A percentile compares a stretch with the other conserved stretches of the same genome.
These are phyloP conservation scores for Eristalis tenax DNA, from an alignment of 2,888 invertebrate species.

Conservation along the genomic window DNA sequence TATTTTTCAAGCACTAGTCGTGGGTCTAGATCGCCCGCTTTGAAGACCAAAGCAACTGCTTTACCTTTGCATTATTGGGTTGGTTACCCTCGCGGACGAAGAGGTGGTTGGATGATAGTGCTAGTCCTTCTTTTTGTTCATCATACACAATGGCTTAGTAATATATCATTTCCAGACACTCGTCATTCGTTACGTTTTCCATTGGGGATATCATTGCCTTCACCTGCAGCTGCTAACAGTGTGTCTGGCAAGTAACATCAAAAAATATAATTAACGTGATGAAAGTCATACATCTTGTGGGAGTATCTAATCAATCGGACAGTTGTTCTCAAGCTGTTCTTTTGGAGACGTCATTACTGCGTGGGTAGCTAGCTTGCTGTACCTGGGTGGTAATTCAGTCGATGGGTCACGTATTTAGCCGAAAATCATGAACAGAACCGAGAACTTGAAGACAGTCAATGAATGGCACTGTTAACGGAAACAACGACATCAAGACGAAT, in stretches of 20 bases:
- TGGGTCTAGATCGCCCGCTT: slow-evolving; percentile 4
- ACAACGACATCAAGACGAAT: too few relatives aligned
- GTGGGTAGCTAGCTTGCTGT: too few relatives aligned
- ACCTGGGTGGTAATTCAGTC: too few relatives aligned
- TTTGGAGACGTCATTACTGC: too few relatives aligned
- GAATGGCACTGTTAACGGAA: too few relatives aligned
- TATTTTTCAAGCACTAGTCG: background rate
- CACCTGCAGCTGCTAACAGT: slow-evolving; percentile 13
- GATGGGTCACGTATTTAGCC: too few relatives aligned
- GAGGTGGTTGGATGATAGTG: slow-evolving; percentile 21
- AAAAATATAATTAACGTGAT: too few relatives aligned
- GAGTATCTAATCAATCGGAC: too few relatives aligned
- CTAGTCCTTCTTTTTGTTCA: slow-evolving; percentile 31
- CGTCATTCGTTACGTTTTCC: slow-evolving; percentile 53
- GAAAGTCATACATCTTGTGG: too few relatives aligned
- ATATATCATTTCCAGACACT: slow-evolving; percentile 59
- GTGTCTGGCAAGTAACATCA: background rate
- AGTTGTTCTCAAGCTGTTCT: too few relatives aligned
- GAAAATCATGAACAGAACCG: too few relatives aligned
- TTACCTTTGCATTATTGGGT: slow-evolving; percentile 24
- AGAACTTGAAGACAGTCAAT: too few relatives aligned
- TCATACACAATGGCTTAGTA: slow-evolving; percentile 40
- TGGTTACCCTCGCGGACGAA: slow-evolving; percentile 7
- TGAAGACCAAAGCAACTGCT: slow-evolving; percentile 18
- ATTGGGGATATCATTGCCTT: slow-evolving; percentile 25